A percentile compares a stretch with the other conserved stretches of the same genome.
phyloP scores from a whole-genome alignment of 2,888 invertebrate species.

The Corythucha ciliata region DNA sequence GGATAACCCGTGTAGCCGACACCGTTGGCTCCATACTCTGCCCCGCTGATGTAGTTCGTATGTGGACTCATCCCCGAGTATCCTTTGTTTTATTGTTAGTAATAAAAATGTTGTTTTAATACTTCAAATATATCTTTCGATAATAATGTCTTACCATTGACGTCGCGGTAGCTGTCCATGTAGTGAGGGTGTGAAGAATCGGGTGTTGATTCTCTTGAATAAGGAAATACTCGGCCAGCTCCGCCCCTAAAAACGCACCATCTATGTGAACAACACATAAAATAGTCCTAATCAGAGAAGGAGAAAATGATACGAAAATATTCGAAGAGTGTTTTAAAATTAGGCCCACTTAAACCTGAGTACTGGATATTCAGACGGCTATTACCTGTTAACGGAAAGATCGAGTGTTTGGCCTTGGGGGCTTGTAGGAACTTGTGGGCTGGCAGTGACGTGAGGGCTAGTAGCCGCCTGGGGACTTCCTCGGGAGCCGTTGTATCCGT shows the following conservation, averaged over 20 bases:
- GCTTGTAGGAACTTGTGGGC: slow-evolving; percentile 83
- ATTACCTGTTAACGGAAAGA: slow-evolving; percentile 78
- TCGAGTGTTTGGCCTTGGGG: slow-evolving; percentile 85
- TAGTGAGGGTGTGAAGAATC: slow-evolving; percentile 84
- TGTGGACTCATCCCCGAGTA: slow-evolving; percentile 78
- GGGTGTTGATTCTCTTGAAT: slow-evolving; percentile 76
- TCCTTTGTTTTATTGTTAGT: slow-evolving; percentile 50
- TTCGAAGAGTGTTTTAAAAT: background rate
- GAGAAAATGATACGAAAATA: background rate
- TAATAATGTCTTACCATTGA: slow-evolving; percentile 63
- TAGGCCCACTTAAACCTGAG: no score
- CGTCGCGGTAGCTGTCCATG: slow-evolving; percentile 76
- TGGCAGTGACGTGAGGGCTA: slow-evolving; percentile 72
- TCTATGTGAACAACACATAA: slow-evolving; percentile 25
- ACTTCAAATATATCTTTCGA: background rate
- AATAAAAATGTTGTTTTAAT: background rate
- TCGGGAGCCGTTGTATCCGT: slow-evolving; percentile 44
- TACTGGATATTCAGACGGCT: background rate
- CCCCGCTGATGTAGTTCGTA: slow-evolving; percentile 66
- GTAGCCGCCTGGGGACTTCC: slow-evolving; percentile 78
- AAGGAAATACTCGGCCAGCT: slow-evolving; percentile 32
- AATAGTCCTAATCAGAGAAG: slow-evolving; percentile 19
- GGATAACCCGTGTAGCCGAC: slow-evolving; percentile 61
- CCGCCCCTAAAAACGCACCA: slow-evolving; percentile 33
- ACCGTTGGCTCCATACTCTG: slow-evolving; percentile 65